phyloP scores from a whole-genome alignment of 2,113 vertebrate species.

The Python bivittatus region DNA sequence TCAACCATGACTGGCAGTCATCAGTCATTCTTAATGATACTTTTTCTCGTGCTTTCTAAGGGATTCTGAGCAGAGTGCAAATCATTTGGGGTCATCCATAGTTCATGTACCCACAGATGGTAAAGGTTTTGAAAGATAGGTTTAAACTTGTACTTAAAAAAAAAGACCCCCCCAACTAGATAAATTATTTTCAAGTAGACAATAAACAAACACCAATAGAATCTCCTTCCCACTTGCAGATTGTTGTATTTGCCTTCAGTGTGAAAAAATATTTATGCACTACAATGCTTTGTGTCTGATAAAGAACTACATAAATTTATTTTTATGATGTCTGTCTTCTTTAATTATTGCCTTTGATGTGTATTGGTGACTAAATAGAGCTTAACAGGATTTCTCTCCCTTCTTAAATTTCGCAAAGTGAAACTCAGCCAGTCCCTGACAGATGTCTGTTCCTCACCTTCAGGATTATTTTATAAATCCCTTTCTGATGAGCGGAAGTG shows the following conservation, averaged over 20 bases:
- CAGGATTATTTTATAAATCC: conserved; percentile 89
- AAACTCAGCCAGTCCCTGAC: conserved; percentile 81
- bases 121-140: conserved; percentile 84
- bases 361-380: conserved; percentile 87
- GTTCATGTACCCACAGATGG: conserved; percentile 96
- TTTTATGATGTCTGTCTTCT: conserved; percentile 85
- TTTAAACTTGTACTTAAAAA: conserved; percentile 77
- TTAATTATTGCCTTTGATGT: conserved; percentile 91
- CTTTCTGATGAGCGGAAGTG: conserved; percentile 86
- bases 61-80: conserved; percentile 87
- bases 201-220: conserved; percentile 68
- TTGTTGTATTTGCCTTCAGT: conserved; percentile 74
- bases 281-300: conserved; percentile 74
- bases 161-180: conserved; percentile 30
- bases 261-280: conserved; percentile 77
- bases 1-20: conserved; percentile 91
- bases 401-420: conserved; percentile 83
- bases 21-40: conserved; percentile 96
- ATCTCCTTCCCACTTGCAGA: conserved; percentile 65
- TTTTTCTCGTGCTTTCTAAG: conserved; percentile 83
- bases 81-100: conserved; percentile 90
- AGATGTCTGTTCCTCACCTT: conserved; percentile 85
- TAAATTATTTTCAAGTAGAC: conserved; percentile 63
- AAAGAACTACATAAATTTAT: conserved; percentile 83
- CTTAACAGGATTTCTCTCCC: conserved; percentile 85